A percentile compares a stretch with the other conserved stretches of the same genome.
Evolutionary conservation across 2,888 invertebrate genomes (phyloP).

Genomic region (Pseudoips prasinana): DNA sequence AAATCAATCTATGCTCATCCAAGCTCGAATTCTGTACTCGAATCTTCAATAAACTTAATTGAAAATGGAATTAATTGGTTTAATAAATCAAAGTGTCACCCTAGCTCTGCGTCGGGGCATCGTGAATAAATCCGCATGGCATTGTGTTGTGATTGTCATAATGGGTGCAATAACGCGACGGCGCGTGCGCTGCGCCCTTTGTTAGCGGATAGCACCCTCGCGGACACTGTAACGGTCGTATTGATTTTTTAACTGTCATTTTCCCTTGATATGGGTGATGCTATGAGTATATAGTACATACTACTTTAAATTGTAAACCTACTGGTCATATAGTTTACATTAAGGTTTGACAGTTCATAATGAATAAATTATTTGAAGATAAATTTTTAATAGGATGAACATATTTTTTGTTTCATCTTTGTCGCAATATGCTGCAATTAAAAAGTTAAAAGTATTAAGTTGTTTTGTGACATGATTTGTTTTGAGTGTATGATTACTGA

Average conservation of each 20-base stretch:
- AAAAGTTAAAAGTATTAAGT: too few relatives aligned
- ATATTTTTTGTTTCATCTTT: too few relatives aligned
- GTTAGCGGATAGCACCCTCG: slow-evolving; percentile 67
- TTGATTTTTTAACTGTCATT: slow-evolving; percentile 80
- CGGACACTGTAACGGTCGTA: slow-evolving; percentile 74
- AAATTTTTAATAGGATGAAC: too few relatives aligned
- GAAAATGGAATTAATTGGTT: slow-evolving; percentile 27
- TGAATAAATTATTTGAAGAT: too few relatives aligned
- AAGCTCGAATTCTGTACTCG: too few relatives aligned
- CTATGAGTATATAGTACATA: slow-evolving; percentile 17
- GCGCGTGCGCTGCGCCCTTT: slow-evolving; percentile 68
- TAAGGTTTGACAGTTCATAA: too few relatives aligned
- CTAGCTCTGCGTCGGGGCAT: slow-evolving; percentile 47
- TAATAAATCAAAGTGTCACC: slow-evolving; percentile 44
- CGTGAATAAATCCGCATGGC: slow-evolving; percentile 50
- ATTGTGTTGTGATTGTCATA: slow-evolving; percentile 56
- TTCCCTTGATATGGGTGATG: slow-evolving; percentile 30
- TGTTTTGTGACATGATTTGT: too few relatives aligned
- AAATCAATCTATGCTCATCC: background rate
- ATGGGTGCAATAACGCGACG: slow-evolving; percentile 50
- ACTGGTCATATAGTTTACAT: too few relatives aligned
- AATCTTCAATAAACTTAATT: slow-evolving; percentile 10
- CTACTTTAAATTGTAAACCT: too few relatives aligned
- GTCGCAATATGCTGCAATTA: too few relatives aligned
- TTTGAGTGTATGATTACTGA: too few relatives aligned